These are phyloP conservation scores for Diarsia rubi DNA, from an alignment of 2,888 invertebrate species.

Conservation along the genomic window DNA sequence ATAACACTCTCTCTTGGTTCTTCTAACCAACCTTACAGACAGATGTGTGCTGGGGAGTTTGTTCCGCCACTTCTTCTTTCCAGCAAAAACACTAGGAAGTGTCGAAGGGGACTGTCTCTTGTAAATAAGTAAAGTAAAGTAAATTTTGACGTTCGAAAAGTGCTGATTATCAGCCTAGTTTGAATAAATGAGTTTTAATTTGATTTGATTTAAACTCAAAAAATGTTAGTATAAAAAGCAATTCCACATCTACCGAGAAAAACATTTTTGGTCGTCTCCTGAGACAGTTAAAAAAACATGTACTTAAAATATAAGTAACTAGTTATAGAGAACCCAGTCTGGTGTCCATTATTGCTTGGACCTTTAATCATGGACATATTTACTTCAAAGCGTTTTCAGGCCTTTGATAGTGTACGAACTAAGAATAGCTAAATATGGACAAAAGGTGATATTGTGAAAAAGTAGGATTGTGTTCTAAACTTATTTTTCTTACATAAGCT, in stretches of 20 bases:
- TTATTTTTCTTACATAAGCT: neutral
- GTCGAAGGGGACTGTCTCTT: too few relatives aligned
- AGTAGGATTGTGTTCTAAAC: neutral
- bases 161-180: too few relatives aligned
- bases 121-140: too few relatives aligned
- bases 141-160: too few relatives aligned
- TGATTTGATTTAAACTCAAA: too few relatives aligned
- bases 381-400: slow-evolving; percentile 38
- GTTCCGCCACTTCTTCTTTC: too few relatives aligned
- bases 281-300: slow-evolving; percentile 11
- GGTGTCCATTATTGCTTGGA: slow-evolving; percentile 17
- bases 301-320: slow-evolving; percentile 4
- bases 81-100: too few relatives aligned
- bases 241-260: neutral
- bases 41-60: too few relatives aligned
- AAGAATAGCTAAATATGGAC: slow-evolving; percentile 10
- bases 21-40: too few relatives aligned
- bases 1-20: too few relatives aligned
- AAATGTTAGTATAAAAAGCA: neutral
- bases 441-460: slow-evolving; percentile 3
- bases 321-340: slow-evolving; percentile 1
- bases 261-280: neutral
- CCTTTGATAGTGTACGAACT: slow-evolving; percentile 29
- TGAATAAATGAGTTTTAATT: too few relatives aligned
- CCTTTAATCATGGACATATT: slow-evolving; percentile 29